A percentile compares a stretch with the other conserved stretches of the same genome.
Evolutionary conservation across 2,797 vertebrate species (phyloP).

Genomic region (Oreonectes daqikongensis): DNA sequence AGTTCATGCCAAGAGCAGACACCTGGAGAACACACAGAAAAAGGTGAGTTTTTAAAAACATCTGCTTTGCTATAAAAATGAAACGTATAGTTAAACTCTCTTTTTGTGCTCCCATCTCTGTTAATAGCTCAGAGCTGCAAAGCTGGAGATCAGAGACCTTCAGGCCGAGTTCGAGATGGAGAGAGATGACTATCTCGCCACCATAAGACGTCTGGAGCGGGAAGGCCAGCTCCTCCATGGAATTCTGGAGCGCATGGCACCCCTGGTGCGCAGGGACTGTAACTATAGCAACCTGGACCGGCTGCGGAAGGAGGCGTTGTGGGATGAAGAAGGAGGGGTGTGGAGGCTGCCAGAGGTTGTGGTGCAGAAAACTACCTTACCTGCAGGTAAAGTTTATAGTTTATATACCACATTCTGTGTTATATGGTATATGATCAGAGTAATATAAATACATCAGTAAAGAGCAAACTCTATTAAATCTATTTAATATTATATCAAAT

Average conservation of each 20-base stretch:
- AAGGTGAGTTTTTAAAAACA: constrained; percentile 75
- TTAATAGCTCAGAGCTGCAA: constrained; percentile 81
- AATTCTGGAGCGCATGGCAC: constrained; percentile 83
- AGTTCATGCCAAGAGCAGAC: constrained; percentile 81
- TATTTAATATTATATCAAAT: too few relatives aligned
- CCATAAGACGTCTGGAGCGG: constrained; percentile 80
- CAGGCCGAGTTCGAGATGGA: constrained; percentile 87
- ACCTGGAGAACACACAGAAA: constrained; percentile 82
- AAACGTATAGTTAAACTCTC: background rate
- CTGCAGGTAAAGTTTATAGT: constrained; percentile 85
- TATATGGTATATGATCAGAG: too few relatives aligned
- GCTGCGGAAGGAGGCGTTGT: constrained; percentile 75
- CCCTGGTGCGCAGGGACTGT: constrained; percentile 82
- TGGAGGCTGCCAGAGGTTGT: constrained; percentile 87
- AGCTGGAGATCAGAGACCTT: constrained; percentile 87
- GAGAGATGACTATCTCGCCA: constrained; percentile 83
- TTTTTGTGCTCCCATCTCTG: too few relatives aligned
- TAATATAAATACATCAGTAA: too few relatives aligned
- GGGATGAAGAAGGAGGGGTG: constrained; percentile 83
- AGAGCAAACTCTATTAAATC: too few relatives aligned
- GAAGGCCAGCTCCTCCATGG: constrained; percentile 82
- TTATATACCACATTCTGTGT: too few relatives aligned
- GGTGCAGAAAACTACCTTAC: constrained; percentile 81
- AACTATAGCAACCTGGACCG: constrained; percentile 90
- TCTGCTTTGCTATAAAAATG: background rate